A percentile compares a stretch with the other conserved stretches of the same genome.
Conservation (phyloP, 2,113 vertebrate species). For the Oryzias melastigma region DNA sequence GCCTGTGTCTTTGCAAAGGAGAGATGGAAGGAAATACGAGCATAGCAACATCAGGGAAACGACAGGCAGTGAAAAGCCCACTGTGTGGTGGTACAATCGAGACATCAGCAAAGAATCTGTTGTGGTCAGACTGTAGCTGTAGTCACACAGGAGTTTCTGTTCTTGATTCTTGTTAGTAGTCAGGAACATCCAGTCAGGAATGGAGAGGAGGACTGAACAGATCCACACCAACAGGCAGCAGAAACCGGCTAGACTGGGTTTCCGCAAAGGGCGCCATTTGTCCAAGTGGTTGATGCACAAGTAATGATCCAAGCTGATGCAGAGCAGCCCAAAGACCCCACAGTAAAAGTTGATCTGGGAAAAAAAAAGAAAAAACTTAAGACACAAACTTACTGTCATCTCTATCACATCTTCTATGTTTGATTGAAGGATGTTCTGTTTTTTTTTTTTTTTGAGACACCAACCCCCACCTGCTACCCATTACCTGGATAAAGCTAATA, state of each 20-base stretch:
- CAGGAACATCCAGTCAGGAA: conserved; percentile 74
- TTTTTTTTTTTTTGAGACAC: too few relatives aligned
- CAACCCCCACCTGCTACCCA: too few relatives aligned
- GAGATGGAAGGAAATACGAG: conserved; percentile 53
- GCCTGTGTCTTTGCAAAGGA: conserved; percentile 44
- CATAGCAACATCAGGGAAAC: conserved; percentile 69
- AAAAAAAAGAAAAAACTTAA: neutral
- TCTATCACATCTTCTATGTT: neutral
- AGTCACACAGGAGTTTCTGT: conserved; percentile 49
- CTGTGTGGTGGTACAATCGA: conserved; percentile 58
- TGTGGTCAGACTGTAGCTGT: conserved; percentile 27
- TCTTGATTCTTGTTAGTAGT: accelerated
- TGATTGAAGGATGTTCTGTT: too few relatives aligned
- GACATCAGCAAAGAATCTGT: conserved; percentile 37
- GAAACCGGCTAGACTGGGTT: conserved; percentile 25
- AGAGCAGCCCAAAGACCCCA: conserved; percentile 78
- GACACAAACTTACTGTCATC: neutral
- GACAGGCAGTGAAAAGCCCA: conserved; percentile 76
- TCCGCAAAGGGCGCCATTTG: conserved; percentile 64
- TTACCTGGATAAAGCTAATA: too few relatives aligned
- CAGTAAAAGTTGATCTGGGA: conserved; percentile 80
- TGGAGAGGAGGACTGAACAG: conserved; percentile 68
- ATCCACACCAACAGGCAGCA: conserved; percentile 72
- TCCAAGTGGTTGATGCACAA: conserved; percentile 66
- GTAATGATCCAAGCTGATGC: conserved; percentile 77